Conservation (phyloP, 2,113 vertebrate species). For the Mustela lutreola region DNA sequence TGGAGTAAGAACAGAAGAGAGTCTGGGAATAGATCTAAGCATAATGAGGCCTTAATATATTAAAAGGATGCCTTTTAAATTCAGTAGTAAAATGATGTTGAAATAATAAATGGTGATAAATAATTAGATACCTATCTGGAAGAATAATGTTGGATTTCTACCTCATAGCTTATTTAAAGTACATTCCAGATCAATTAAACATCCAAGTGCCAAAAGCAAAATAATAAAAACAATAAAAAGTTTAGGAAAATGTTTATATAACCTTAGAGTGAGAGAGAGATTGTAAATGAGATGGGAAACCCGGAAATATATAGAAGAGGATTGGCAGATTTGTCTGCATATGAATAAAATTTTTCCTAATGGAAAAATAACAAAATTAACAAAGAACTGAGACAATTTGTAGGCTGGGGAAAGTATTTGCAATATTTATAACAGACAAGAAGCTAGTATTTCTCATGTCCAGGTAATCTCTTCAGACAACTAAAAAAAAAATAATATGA, state of each 20-base stretch:
- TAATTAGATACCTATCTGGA: neutral
- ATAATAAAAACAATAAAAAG: neutral
- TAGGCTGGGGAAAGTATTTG: neutral
- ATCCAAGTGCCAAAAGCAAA: neutral
- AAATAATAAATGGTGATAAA: neutral
- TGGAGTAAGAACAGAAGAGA: neutral
- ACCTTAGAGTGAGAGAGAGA: neutral
- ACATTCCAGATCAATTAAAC: neutral
- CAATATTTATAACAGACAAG: neutral
- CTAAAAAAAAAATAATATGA: neutral
- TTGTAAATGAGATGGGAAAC: neutral
- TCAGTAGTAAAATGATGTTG: neutral
- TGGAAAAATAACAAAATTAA: neutral
- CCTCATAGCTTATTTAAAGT: slow-evolving; percentile 8
- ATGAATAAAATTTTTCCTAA: neutral
- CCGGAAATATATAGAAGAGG: neutral
- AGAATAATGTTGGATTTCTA: neutral
- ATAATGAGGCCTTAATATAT: neutral
- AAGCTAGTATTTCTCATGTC: neutral
- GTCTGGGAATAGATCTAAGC: neutral
- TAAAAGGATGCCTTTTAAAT: neutral
- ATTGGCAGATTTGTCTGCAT: neutral
- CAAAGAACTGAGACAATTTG: neutral
- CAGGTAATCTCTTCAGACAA: neutral
- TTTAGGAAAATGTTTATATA: neutral